Percentiles rank a stretch among this genome's conserved stretches.
Evolutionary conservation across 2,797 vertebrate species (phyloP).

Genomic region (Aulostomus chinensis): DNA sequence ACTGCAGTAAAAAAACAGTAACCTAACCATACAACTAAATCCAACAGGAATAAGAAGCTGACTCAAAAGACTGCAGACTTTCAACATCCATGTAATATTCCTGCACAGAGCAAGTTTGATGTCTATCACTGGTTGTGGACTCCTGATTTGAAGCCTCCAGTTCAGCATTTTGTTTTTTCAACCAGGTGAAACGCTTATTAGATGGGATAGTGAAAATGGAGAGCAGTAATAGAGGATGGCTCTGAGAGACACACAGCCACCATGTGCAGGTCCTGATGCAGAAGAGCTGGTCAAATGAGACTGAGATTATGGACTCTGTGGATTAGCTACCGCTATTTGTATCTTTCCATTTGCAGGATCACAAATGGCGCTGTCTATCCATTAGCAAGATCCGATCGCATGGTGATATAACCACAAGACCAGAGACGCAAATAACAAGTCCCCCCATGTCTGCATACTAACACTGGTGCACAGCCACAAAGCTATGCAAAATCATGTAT

Average conservation of each 20-base stretch:
- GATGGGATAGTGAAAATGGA: neutral
- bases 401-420: slow-evolving; percentile 26
- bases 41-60: too few species aligned
- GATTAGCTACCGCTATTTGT: slow-evolving; percentile 56
- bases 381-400: slow-evolving; percentile 47
- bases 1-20: slow-evolving; percentile 28
- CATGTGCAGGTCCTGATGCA: slow-evolving; percentile 31
- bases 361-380: slow-evolving; percentile 24
- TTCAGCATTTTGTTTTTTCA: too few species aligned
- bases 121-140: too few species aligned
- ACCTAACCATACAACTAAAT: slow-evolving; percentile 20
- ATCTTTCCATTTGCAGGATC: slow-evolving; percentile 50
- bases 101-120: neutral
- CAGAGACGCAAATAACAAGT: slow-evolving; percentile 12
- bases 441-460: slow-evolving; percentile 7
- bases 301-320: slow-evolving; percentile 54
- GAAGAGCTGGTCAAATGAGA: slow-evolving; percentile 35
- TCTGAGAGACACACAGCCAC: slow-evolving; percentile 5
- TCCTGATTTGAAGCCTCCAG: too few species aligned
- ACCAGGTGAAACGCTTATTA: too few species aligned
- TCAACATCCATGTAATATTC: neutral
- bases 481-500: too few species aligned
- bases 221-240: neutral
- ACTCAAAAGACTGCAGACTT: neutral
- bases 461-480: too few species aligned